Percentiles rank a stretch among this genome's conserved stretches.
These are phyloP conservation scores for Silvanus unidentatus DNA, from an alignment of 2,888 invertebrate genomes.

Conservation along the genomic window DNA sequence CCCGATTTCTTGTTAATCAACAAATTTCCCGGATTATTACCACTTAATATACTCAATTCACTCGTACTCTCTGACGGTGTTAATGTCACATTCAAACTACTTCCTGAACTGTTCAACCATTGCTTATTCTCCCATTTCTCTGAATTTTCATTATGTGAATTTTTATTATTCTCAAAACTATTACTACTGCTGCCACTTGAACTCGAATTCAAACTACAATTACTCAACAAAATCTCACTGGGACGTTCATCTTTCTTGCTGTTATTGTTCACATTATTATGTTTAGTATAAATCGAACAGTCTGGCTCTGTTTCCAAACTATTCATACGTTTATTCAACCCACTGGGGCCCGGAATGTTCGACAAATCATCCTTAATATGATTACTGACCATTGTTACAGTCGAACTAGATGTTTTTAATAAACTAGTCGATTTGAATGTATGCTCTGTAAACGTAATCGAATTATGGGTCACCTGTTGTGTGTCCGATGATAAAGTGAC, in stretches of 20 bases:
- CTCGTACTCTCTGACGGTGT: slow-evolving; percentile 41
- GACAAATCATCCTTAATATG: slow-evolving; percentile 20
- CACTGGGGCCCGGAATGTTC: slow-evolving; percentile 22
- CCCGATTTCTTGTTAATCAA: slow-evolving; percentile 16
- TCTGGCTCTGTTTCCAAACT: neutral
- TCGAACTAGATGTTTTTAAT: slow-evolving; percentile 19
- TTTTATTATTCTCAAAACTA: slow-evolving; percentile 43
- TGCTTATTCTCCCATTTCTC: slow-evolving; percentile 40
- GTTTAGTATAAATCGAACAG: neutral
- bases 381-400: slow-evolving; percentile 25
- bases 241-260: slow-evolving; percentile 27
- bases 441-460: slow-evolving; percentile 17
- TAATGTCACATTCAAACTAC: slow-evolving; percentile 39
- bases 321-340: slow-evolving; percentile 1
- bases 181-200: slow-evolving; percentile 45
- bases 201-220: slow-evolving; percentile 53
- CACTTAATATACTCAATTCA: slow-evolving; percentile 37
- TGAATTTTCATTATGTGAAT: slow-evolving; percentile 24
- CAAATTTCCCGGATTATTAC: slow-evolving; percentile 21
- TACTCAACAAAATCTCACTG: slow-evolving; percentile 49
- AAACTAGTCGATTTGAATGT: slow-evolving; percentile 17
- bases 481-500: slow-evolving; percentile 21
- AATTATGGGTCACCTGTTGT: slow-evolving; percentile 19
- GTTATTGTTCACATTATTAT: neutral
- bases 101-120: slow-evolving; percentile 40